These are phyloP conservation scores for Caenorhabditis sulstoni DNA, from an alignment of 2,888 invertebrate genomes.

Conservation along the genomic window DNA sequence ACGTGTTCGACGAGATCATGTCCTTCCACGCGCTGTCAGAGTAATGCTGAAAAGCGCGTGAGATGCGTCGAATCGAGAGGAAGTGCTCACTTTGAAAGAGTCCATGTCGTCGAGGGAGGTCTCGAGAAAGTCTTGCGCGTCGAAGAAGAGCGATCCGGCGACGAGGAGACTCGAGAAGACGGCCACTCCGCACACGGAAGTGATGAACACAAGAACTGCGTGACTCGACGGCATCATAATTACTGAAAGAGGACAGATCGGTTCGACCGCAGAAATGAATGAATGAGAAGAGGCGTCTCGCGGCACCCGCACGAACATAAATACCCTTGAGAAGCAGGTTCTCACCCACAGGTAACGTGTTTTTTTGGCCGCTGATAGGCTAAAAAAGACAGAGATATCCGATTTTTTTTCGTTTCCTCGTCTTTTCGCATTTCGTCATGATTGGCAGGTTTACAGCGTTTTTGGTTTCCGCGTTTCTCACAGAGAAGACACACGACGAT, in stretches of 20 bases:
- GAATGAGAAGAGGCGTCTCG: conserved; percentile 16
- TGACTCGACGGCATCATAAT: conserved; percentile 32
- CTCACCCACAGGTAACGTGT: conserved; percentile 40
- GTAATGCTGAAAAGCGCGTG: conserved; percentile 24
- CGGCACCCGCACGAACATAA: conserved; percentile 33
- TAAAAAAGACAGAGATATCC: conserved; percentile 33
- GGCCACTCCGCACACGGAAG: conserved; percentile 36
- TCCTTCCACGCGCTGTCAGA: conserved; percentile 47
- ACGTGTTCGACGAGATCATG: conserved; percentile 48
- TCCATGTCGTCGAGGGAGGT: conserved; percentile 45
- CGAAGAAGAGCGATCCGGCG: conserved; percentile 42
- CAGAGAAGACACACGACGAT: background rate
- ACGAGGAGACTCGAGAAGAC: conserved; percentile 42
- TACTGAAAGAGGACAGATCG: conserved; percentile 30
- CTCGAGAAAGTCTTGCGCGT: conserved; percentile 44
- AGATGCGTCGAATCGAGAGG: background rate
- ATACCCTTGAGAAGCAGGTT: conserved; percentile 55
- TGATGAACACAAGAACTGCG: conserved; percentile 40
- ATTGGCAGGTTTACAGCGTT: conserved; percentile 17
- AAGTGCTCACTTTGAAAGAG: conserved; percentile 33
- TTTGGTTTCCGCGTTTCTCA: background rate
- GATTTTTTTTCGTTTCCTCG: conserved; percentile 32
- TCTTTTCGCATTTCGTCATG: conserved; percentile 10
- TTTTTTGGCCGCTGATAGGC: conserved; percentile 32
- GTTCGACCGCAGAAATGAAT: background rate